These are phyloP conservation scores for Iphiclides podalirius DNA, from an alignment of 2,888 invertebrate species.

Conservation along the genomic window DNA sequence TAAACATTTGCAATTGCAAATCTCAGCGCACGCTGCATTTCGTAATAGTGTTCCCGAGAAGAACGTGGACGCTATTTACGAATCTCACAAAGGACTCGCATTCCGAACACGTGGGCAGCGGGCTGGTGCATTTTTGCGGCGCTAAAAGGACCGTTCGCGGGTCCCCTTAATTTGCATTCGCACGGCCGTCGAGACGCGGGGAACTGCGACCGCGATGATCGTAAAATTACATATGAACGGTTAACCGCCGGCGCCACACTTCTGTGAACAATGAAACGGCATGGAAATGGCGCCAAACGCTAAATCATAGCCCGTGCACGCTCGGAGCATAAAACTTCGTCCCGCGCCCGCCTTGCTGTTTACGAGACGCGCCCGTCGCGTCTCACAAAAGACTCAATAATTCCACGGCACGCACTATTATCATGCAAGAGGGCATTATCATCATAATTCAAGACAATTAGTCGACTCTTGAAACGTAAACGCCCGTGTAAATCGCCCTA, in stretches of 20 bases:
- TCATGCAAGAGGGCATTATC: constrained; percentile 2
- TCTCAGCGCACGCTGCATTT: constrained; percentile 45
- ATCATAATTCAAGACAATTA: not conserved
- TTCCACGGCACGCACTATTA: not conserved
- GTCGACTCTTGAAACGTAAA: too few species aligned
- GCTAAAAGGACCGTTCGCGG: constrained; percentile 44
- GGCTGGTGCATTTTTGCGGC: constrained; percentile 61
- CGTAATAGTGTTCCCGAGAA: constrained; percentile 30
- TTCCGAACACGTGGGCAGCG: constrained; percentile 50
- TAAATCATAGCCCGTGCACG: constrained; percentile 62
- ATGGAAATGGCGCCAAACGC: constrained; percentile 68
- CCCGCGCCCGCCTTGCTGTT: constrained; percentile 38
- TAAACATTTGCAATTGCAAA: too few species aligned
- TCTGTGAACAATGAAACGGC: constrained; percentile 74
- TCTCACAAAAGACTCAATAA: too few species aligned
- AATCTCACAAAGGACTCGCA: constrained; percentile 38
- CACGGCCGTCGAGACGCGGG: constrained; percentile 50
- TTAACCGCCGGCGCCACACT: constrained; percentile 68
- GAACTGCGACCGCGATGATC: constrained; percentile 59
- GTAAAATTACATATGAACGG: constrained; percentile 68
- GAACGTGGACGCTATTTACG: constrained; percentile 35
- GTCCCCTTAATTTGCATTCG: constrained; percentile 52
- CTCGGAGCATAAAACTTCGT: constrained; percentile 50
- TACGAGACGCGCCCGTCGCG: constrained; percentile 16
- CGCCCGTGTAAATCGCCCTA: too few species aligned